These are phyloP conservation scores for Frankliniella fusca DNA, from an alignment of 2,888 invertebrate species.

Conservation along the genomic window DNA sequence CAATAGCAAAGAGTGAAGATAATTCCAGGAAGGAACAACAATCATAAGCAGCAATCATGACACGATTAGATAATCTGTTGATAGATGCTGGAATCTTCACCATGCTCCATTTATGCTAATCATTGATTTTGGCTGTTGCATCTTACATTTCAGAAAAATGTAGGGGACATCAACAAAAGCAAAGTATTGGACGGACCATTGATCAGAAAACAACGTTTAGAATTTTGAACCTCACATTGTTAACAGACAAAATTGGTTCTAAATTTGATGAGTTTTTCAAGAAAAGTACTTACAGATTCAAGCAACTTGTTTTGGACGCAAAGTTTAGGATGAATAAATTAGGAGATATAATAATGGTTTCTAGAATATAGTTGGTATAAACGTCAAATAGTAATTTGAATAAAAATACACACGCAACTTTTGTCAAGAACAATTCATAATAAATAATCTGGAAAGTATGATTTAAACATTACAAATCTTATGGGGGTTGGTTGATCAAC, in stretches of 20 bases:
- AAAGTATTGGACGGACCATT: conserved; percentile 18
- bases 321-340: not conserved
- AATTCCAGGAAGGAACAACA: not conserved
- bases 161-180: not conserved
- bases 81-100: not conserved
- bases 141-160: too few species aligned
- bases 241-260: conserved; percentile 14
- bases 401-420: conserved; percentile 11
- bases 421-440: not conserved
- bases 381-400: not conserved
- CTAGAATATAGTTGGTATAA: not conserved
- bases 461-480: not conserved
- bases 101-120: not conserved
- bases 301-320: conserved; percentile 3
- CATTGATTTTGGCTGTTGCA: too few species aligned
- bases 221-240: conserved; percentile 1
- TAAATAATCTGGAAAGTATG: not conserved
- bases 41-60: not conserved
- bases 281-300: not conserved
- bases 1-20: too few species aligned
- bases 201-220: not conserved
- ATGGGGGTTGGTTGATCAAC: not conserved
- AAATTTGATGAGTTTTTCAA: not conserved
- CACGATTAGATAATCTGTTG: not conserved
- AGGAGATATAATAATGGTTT: not conserved